Evolutionary conservation across 2,888 invertebrate species (phyloP), one percentile per base, ranked within the genome.

Genomic region (Pristionchus fissidentatus): DNA sequence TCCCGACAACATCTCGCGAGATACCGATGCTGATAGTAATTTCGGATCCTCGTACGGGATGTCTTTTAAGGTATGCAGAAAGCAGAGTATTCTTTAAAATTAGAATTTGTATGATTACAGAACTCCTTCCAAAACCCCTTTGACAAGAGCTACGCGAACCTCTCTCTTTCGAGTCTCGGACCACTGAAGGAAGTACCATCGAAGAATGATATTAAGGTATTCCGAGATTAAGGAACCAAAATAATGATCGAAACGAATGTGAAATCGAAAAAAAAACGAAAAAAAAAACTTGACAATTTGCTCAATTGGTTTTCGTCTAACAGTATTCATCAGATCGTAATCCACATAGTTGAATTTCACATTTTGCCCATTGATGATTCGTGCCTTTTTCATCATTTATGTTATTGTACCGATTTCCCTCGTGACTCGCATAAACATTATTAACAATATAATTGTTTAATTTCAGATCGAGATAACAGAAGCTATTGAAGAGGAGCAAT

Each of bases 381-480:
- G n/a, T n/a, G n/a, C n/a, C n/a, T n/a, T n/a, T n/a, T n/a, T n/a
- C n/a, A n/a, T n/a, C n/a, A n/a, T n/a, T n/a, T n/a, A n/a, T n/a
- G n/a, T n/a, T n/a, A n/a, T n/a, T n/a, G n/a, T n/a, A n/a, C n/a
- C n/a, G n/a, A n/a, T n/a, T n/a, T n/a, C n/a, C n/a, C n/a, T n/a
- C n/a, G n/a, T n/a, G n/a, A n/a, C n/a, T n/a, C n/a, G n/a, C n/a
- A n/a, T n/a, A n/a, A n/a, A n/a, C n/a, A n/a, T n/a, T n/a, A n/a
- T n/a, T n/a, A n/a, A n/a, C n/a, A n/a, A n/a, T n/a, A n/a, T n/a
- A n/a, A n/a, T n/a, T n/a, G n/a, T n/a, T n/a, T n/a, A n/a, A n/a
- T 26, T 70, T 7, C 70, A 70, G 70, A 70, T 70, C 26, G 70
- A 70, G 26, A 70, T 70, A n/a, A 70, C 70, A 22, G 70, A 70